Evolutionary conservation across 2,797 vertebrate species (phyloP), one percentile per base, ranked within the genome.

Genomic region (Falco concolor): DNA sequence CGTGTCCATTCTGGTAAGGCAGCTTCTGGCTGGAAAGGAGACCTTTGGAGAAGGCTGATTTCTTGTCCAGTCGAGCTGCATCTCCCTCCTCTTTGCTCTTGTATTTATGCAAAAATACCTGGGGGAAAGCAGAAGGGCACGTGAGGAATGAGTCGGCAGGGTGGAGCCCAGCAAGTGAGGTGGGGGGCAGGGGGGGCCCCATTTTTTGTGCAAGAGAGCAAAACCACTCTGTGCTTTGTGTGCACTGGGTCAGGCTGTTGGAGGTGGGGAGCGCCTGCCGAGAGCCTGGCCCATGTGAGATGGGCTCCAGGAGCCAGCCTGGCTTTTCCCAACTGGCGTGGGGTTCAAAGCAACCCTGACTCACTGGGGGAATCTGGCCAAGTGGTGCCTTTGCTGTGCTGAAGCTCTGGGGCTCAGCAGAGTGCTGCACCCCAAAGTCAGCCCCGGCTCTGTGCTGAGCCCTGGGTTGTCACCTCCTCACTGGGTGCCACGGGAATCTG

Each of bases 51-150:
- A 98, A 98, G 73, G 97, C 16, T 5, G 96, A 23, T 59, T 97
- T 98, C 85, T 90, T 87, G 60, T 97, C 96, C 85, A 86, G 5
- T 44, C 89, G 95, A 45, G 87, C 76, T 8, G 93, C 9, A 0
- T 92, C 95, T 54, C 97, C 91, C 77, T 95, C 91, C 64, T 96
- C 96, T 87, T 97, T 95, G 87, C 97, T 94, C 93, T 97, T 98
- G 54, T 97, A 98, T 59, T 96, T 98, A 65, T 98, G 97, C 89
- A 99, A 94, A 85, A 98, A 99, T 6, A 98, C 98, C 98, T 99
- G 83, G 5, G 74, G 84, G 45, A 3, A 32, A 27, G 34, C 60
- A 87, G 28, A n/a, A 44, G 67, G 67, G 28, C 5, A 38, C 0
- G 8, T 93, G 53, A 94, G 90, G 53, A 38, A 45, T 6, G 82